Conservation (phyloP, 2,888 invertebrate genomes). For the Scaeva pyrastri region DNA sequence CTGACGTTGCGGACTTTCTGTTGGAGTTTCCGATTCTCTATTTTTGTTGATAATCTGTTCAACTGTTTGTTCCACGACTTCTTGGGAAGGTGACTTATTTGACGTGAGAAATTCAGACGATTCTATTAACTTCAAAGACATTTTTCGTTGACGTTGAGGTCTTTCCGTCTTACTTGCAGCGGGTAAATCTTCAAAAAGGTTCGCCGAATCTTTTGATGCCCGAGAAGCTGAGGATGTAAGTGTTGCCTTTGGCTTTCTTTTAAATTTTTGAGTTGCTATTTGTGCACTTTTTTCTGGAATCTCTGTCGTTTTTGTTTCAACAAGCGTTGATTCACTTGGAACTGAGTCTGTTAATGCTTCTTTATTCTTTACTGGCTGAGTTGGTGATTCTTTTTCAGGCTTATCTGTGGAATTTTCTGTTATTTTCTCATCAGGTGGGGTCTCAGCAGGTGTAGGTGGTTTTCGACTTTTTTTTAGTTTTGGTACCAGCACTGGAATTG, state of each 20-base stretch:
- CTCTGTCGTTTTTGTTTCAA: neutral
- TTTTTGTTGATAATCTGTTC: neutral
- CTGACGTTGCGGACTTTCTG: conserved; percentile 2
- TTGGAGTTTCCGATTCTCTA: neutral
- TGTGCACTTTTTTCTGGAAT: neutral
- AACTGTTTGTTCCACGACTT: neutral
- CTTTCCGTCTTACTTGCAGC: neutral
- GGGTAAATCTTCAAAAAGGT: neutral
- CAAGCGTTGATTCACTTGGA: neutral
- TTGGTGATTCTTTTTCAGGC: conserved; percentile 28
- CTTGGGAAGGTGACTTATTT: neutral
- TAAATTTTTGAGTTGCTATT: neutral
- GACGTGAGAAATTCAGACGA: neutral
- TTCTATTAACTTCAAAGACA: conserved; percentile 2
- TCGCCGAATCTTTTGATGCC: too few species aligned
- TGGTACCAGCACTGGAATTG: conserved; percentile 55
- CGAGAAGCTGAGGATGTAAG: neutral
- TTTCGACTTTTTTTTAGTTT: conserved; percentile 56
- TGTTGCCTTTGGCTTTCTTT: neutral
- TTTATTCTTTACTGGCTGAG: conserved; percentile 26
- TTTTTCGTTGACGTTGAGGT: conserved; percentile 15
- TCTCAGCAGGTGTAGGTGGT: neutral
- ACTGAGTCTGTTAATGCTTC: neutral
- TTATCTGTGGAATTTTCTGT: neutral
- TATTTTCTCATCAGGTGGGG: neutral